Base-by-base conservation (phyloP, 2,888 invertebrate species). In the Macrophya alboannulata region DNA sequence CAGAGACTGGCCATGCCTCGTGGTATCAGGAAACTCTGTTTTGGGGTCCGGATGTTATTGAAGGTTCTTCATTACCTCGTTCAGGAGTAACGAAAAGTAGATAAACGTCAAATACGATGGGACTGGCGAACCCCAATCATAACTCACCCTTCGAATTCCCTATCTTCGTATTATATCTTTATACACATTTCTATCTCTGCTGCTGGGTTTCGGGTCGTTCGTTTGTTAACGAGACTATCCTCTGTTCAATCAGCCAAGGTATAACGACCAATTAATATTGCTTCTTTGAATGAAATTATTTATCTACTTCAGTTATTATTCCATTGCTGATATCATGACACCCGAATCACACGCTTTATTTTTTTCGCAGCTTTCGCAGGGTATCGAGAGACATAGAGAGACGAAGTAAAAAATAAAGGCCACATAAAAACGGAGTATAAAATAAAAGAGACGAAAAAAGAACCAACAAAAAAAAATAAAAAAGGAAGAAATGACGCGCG, bases 401-500 rank as follows among this genome's bases (percentile, higher is more conserved):
- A 45, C n/a, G n/a, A 21, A 51, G 17, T 21, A 48, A 76, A 76
- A 15, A 79, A 59, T 10, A 5, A 59, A 55, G 55, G 40, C 31
- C 31, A 31, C 3, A 31, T 10, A n/a, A 62, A 59, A 12, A 43
- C n/a, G 12, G 25, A 12, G 43, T 4, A 31, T 5, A 59, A n/a
- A 79, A 21, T 37, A 21, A n/a, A n/a, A 3, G 31, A 31, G 31
- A 31, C 31, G 31, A 31, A 25, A 15, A 45, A 51, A 21, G 21
- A 10, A 21, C 8, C 45, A 31, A 77, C 21, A 76, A n/a, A 45
- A 45, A 51, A 43, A 10, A 51, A 48, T 10, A 77, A n/a, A 25
- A 76, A 81, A 25, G n/a, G 25, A 81, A 21, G 59, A 81, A 65
- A 62, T 62, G 59, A 62, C 40, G 43, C 15, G 65, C 65, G 62